These are phyloP conservation scores for Allolobophora icterica DNA, from an alignment of 2,888 invertebrate genomes.

Conservation along the genomic window DNA sequence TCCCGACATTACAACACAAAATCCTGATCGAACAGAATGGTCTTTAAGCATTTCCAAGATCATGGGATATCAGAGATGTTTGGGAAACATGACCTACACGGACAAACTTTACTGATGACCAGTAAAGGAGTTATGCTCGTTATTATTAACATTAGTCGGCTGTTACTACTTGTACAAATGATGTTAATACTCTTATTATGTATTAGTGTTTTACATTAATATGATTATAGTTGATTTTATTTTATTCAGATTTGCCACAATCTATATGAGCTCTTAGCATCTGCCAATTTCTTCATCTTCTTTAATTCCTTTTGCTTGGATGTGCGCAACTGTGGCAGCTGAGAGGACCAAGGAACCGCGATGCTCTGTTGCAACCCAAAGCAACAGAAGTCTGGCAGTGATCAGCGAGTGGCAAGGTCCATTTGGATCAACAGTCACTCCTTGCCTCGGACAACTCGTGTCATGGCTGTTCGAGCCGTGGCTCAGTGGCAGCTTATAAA, in stretches of 20 bases:
- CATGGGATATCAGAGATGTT: not conserved
- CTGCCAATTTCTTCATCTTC: conserved; percentile 17
- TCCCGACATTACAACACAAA: not conserved
- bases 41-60: not conserved
- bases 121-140: not conserved
- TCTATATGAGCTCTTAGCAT: conserved; percentile 11
- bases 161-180: not conserved
- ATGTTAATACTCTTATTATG: no score
- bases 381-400: conserved; percentile 6
- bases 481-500: not conserved
- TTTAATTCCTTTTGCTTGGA: conserved; percentile 4
- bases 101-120: not conserved
- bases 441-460: not conserved
- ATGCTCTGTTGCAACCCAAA: not conserved
- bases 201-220: not conserved
- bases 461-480: not conserved
- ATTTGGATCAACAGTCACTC: not conserved
- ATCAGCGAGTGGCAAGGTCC: not conserved
- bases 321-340: conserved; percentile 8
- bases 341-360: not conserved
- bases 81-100: not conserved
- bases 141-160: no score
- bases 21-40: not conserved
- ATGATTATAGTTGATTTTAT: not conserved
- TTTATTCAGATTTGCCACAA: not conserved